Percentiles rank a stretch among this genome's conserved stretches.
Conservation (phyloP, 2,888 invertebrate species). For the Scrobipalpa costella region DNA sequence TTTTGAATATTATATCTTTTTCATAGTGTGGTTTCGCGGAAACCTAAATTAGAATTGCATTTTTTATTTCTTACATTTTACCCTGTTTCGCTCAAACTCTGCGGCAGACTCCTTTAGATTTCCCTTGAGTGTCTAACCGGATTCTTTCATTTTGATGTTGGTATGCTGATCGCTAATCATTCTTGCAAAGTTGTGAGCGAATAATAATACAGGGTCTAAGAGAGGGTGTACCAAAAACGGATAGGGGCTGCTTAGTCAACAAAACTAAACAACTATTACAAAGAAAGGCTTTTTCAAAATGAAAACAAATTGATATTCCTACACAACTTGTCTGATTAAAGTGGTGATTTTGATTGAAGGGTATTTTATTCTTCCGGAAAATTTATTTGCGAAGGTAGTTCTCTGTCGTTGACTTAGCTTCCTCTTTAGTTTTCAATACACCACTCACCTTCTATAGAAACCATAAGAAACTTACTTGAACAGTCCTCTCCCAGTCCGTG, state of each 20-base stretch:
- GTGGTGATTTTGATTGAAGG: too few relatives aligned
- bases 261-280: too few relatives aligned
- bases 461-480: constrained; percentile 79
- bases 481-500: constrained; percentile 97
- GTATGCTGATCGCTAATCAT: constrained; percentile 6
- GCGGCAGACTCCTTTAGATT: constrained; percentile 22
- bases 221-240: not conserved
- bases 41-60: constrained; percentile 19
- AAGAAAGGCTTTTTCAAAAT: too few relatives aligned
- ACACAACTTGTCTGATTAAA: too few relatives aligned
- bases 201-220: not conserved
- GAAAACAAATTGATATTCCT: too few relatives aligned
- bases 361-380: too few relatives aligned
- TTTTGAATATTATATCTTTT: constrained; percentile 4
- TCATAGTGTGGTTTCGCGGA: constrained; percentile 3
- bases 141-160: constrained; percentile 12
- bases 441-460: too few relatives aligned
- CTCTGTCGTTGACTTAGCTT: too few relatives aligned
- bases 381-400: too few relatives aligned
- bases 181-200: not conserved
- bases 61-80: constrained; percentile 23
- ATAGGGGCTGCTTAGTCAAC: too few relatives aligned
- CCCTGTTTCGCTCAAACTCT: constrained; percentile 12
- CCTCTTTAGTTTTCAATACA: too few relatives aligned
- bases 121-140: constrained; percentile 20